Conservation (phyloP, 2,113 vertebrate species). For the Indicator maculatus region DNA sequence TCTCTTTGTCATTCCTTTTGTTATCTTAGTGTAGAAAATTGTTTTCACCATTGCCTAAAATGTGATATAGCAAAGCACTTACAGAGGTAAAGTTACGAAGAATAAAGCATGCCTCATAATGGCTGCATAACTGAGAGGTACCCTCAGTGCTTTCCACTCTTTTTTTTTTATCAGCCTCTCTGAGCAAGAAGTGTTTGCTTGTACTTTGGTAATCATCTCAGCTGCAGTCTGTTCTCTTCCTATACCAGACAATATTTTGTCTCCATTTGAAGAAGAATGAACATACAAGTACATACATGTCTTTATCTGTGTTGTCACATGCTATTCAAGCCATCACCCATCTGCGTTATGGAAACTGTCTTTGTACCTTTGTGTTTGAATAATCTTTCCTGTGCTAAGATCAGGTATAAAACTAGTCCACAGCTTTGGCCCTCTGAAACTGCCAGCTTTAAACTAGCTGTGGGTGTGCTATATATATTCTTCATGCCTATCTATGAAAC, state of each 20-base stretch:
- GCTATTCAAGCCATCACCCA: neutral
- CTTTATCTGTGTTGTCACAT: neutral
- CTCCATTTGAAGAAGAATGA: neutral
- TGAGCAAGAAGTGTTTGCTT: neutral
- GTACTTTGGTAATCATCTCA: neutral
- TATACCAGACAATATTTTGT: neutral
- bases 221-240: neutral
- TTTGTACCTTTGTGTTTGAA: neutral
- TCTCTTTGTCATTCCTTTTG: neutral
- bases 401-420: neutral
- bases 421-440: accelerated
- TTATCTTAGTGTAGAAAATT: neutral
- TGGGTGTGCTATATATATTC: accelerated
- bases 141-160: neutral
- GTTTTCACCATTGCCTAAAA: neutral
- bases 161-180: neutral
- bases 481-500: neutral
- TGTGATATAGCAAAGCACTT: neutral
- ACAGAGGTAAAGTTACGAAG: neutral
- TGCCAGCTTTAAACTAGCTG: neutral
- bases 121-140: neutral
- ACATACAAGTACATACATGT: neutral
- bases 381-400: neutral
- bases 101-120: neutral
- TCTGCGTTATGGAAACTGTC: neutral